Evolutionary conservation across 2,797 vertebrate genomes (phyloP), one percentile per base, ranked within the genome.

Genomic region (Lepilemur septentrionalis): DNA sequence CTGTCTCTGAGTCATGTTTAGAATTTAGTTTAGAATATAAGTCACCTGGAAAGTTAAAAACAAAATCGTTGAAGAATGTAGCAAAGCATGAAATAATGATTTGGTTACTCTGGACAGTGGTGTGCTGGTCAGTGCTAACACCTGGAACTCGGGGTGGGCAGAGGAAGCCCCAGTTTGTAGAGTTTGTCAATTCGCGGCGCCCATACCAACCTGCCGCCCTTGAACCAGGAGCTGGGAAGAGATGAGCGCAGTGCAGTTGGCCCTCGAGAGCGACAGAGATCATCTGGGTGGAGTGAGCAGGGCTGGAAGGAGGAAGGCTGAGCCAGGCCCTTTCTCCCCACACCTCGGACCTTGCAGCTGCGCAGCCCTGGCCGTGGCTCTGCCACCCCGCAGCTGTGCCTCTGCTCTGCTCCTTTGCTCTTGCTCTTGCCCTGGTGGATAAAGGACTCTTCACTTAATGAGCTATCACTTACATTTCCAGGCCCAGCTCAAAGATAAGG

Each of bases 1-100:
- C 32, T 20, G 32, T 35, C 32, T 81, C 79, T 91, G 50, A 14
- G 30, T 43, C 32, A 43, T 10, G 9, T 83, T 89, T 65, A 25
- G 20, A 95, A 78, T 72, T 93, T 46, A 78, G 25, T 52, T 50
- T 90, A 93, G 55, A 88, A 92, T 7, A 80, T 14, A 91, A 63
- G 7, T 80, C 30, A 94, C 52, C 18, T 41, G 3, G 38, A 61
- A 84, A 41, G 10, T 69, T 78, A 30, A 50, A 91, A 82, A 67
- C 22, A 91, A 79, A 69, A 25, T 67, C 18, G 17, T 23, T 72
- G 7, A 72, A 59, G 73, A 52, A 73, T 5, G 15, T 30, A 61
- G 43, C 11, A 52, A 38, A 59, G 7, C 70, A 61, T 72, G 72
- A 63, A 46, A 63, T 93, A 46, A 76, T 48, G 35, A 43, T 11